Evolutionary conservation across 2,113 vertebrate genomes (phyloP), one percentile per base, ranked within the genome.

Genomic region (Synchiropus splendidus): DNA sequence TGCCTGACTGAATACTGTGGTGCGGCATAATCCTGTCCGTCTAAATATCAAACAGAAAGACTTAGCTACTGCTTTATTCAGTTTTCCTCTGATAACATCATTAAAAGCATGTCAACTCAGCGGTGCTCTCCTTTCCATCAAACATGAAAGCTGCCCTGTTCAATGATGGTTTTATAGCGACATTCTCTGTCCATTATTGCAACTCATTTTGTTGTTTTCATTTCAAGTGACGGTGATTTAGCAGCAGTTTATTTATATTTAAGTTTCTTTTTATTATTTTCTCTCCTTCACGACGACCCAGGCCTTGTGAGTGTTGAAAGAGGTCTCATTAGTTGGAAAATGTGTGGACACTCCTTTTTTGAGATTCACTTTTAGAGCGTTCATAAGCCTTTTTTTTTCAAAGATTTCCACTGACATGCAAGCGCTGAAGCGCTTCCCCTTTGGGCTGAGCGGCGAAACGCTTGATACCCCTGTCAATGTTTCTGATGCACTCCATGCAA

Each of bases 401-500:
- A 36, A 70, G 71, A 75, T 78, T 75, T 75, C 59, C 58, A 49
- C 58, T 77, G 81, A 72, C 68, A 70, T 70, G 58, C 62, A 77
- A 70, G 76, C 63, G 30, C 44, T 67, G 64, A 61, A 77, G 70
- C 65, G 40, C 78, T 77, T 77, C 72, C 70, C 72, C 73, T 77
- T 67, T 72, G 72, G 75, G 67, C 68, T 51, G 49, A 57, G 64
- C 63, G 16, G 57, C 48, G 58, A 43, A 14, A 66, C 56, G 76
- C 67, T 61, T 75, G 62, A 81, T 77, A 59, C 70, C 59, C 69
- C 65, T 72, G 76, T 81, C 73, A 78, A 16, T 71, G 65, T 70
- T 71, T 61, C 70, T 72, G 69, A 77, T 67, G 60, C 66, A 65
- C 74, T 73, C 63, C 45, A 58, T 63, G 47, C 61, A 61, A 64